Percentiles rank a stretch among this genome's conserved stretches.
Conservation (phyloP, 2,888 invertebrate genomes). For the Cheilosia impressa region DNA sequence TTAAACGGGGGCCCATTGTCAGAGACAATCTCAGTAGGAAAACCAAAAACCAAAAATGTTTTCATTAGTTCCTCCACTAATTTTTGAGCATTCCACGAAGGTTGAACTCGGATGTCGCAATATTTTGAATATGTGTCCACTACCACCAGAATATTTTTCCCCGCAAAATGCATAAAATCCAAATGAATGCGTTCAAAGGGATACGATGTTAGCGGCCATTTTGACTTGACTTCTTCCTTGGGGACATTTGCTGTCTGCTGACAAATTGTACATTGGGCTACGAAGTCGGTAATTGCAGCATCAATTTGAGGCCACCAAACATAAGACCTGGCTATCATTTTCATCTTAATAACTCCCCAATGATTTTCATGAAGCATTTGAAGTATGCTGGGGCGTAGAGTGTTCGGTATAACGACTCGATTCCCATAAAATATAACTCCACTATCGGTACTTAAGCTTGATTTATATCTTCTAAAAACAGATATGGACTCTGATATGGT, state of each 20-base stretch:
- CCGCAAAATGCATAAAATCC: neutral
- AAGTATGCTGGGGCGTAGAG: constrained; percentile 55
- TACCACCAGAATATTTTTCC: neutral
- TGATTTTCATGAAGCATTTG: constrained; percentile 76
- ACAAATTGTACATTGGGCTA: constrained; percentile 52
- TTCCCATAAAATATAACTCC: constrained; percentile 60
- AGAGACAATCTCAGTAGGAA: constrained; percentile 20
- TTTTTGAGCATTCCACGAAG: neutral
- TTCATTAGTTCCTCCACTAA: neutral
- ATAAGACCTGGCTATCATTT: constrained; percentile 50
- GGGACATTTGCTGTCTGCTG: constrained; percentile 50
- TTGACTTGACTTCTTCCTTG: constrained; percentile 10
- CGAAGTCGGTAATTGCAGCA: constrained; percentile 76
- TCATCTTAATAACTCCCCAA: constrained; percentile 78
- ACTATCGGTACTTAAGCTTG: constrained; percentile 45
- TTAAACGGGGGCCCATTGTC: constrained; percentile 30
- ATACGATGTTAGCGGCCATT: neutral
- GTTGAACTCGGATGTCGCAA: neutral
- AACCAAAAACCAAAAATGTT: constrained; percentile 12
- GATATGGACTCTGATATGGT: constrained; percentile 4
- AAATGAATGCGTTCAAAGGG: too few relatives aligned
- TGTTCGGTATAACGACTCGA: constrained; percentile 69
- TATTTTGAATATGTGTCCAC: neutral
- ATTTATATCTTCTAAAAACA: constrained; percentile 37
- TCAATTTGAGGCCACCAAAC: constrained; percentile 79